phyloP scores from a whole-genome alignment of 2,888 invertebrate species.

The Heliconius erato region DNA sequence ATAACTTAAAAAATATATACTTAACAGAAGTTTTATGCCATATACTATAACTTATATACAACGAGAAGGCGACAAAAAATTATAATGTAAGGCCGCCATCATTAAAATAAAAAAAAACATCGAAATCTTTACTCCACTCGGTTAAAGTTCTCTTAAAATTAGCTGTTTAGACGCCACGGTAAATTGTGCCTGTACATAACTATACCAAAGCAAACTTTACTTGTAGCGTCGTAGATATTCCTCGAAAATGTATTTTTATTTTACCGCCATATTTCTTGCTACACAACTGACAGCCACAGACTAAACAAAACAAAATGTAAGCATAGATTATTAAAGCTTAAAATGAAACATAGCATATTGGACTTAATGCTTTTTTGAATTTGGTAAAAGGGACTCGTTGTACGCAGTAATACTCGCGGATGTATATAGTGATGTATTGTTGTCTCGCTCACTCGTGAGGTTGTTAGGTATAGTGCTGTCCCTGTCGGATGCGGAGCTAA shows the following conservation, averaged over 20 bases:
- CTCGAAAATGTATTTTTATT: slow-evolving; percentile 85
- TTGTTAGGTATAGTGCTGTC: slow-evolving; percentile 59
- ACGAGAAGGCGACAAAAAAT: slow-evolving; percentile 21
- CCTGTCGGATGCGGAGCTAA: slow-evolving; percentile 78
- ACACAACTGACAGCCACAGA: slow-evolving; percentile 56
- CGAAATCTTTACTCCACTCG: slow-evolving; percentile 62
- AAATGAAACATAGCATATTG: slow-evolving; percentile 48
- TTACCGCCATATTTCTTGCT: slow-evolving; percentile 63
- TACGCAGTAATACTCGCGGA: slow-evolving; percentile 79
- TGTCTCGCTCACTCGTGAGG: slow-evolving; percentile 61
- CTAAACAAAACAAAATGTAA: slow-evolving; percentile 56
- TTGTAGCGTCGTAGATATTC: slow-evolving; percentile 81
- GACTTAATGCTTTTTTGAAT: slow-evolving; percentile 62
- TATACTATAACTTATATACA: neutral
- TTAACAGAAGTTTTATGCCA: slow-evolving; percentile 5
- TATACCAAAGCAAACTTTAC: slow-evolving; percentile 79
- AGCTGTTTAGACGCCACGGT: slow-evolving; percentile 78
- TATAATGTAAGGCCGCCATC: slow-evolving; percentile 43
- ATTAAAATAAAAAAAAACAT: slow-evolving; percentile 55
- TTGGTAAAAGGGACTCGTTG: slow-evolving; percentile 60
- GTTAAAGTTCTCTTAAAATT: slow-evolving; percentile 79
- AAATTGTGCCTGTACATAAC: slow-evolving; percentile 68
- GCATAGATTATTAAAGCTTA: slow-evolving; percentile 34
- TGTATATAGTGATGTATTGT: slow-evolving; percentile 75
- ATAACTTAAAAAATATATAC: slow-evolving; percentile 20